Evolutionary conservation across 2,888 invertebrate species (phyloP), one percentile per base, ranked within the genome.

Genomic region (Drosophila siamana): DNA sequence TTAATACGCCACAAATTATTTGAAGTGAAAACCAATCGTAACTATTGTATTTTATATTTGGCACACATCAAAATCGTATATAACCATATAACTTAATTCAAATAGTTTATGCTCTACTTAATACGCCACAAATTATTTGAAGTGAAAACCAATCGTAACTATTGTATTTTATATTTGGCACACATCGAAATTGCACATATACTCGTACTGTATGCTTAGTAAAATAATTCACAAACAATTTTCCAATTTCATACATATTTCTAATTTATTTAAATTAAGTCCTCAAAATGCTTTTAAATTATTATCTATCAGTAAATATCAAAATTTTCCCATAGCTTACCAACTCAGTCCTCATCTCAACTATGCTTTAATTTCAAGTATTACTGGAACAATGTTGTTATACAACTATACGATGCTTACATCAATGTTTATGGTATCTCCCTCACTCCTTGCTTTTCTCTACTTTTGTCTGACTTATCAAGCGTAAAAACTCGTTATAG

Each of bases 401-500:
- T 16, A 0, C 30, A 11, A 57, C 36, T 63, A 28, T 36, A 24
- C 7, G 36, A 33, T 50, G 33, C 16, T 43, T 56, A 51, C 52
- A 67, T 43, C 33, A 33, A 33, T 33, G n/a, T 33, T 19, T 19
- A 19, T 19, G n/a, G 44, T 30, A 54, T 46, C n/a, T 6, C 28
- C 16, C 26, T 38, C 6, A 7, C 8, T 2, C 1, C 36, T 13
- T 15, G 9, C 1, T 30, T 8, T 36, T 28, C 9, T 48, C 30
- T 64, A 22, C 16, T 57, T 38, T 63, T 60, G 46, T 44, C 52
- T 38, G 66, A 66, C 74, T 76, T 77, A 78, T 77, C 74, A 67
- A 46, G 74, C 69, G 66, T 67, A 60, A 67, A 63, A 69, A 64
- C 69, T 65, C 69, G 66, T 76, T 72, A 63, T 28, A 30, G 72